These are phyloP conservation scores for Clitarchus hookeri DNA, from an alignment of 2,888 invertebrate species.

Conservation along the genomic window DNA sequence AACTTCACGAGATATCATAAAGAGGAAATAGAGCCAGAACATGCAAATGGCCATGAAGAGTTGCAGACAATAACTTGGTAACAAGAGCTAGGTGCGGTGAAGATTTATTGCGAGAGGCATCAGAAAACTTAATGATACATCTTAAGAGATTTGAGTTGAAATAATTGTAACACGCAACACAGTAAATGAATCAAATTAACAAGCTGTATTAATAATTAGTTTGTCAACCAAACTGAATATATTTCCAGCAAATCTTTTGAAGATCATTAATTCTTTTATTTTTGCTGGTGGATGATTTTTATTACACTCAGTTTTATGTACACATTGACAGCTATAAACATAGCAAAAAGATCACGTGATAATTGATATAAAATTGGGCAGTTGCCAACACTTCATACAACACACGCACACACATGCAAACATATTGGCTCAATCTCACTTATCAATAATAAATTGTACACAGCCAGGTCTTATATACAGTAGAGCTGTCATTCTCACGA, in stretches of 20 bases:
- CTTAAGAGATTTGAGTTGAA: not conserved
- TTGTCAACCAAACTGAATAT: not conserved
- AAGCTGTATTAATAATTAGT: not conserved
- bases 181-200: not conserved
- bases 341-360: conserved; percentile 1
- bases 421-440: not conserved
- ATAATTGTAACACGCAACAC: not conserved
- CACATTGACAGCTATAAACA: not conserved
- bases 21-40: too few species aligned
- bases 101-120: not conserved
- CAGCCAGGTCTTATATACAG: conserved; percentile 5
- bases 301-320: not conserved
- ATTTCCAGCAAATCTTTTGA: not conserved
- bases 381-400: not conserved
- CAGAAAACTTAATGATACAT: not conserved
- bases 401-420: not conserved
- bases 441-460: not conserved
- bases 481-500: not conserved
- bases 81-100: not conserved
- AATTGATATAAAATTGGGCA: conserved; percentile 3
- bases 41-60: too few species aligned
- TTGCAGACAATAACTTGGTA: not conserved
- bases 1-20: too few species aligned
- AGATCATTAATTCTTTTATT: not conserved
- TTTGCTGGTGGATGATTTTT: not conserved